Percentiles rank a stretch among this genome's conserved stretches.
phyloP scores from a whole-genome alignment of 1,140 invertebrate species.

The Hylaeus anthracinus region DNA sequence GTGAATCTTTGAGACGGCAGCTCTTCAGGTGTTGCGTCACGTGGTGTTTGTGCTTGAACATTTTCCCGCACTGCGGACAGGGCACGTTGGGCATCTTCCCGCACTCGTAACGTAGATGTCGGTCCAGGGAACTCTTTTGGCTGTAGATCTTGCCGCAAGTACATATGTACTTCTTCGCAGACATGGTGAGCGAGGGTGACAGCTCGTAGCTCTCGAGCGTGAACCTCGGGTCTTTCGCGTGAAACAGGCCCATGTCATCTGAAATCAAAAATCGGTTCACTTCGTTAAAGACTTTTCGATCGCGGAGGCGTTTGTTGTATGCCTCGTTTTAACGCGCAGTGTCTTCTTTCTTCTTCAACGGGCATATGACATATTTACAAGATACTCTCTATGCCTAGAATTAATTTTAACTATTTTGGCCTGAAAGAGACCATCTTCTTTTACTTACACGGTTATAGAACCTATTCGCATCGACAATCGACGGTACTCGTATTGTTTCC shows the following conservation, averaged over 20 bases:
- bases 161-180: conserved; percentile 39
- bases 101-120: conserved; percentile 49
- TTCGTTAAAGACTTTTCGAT: conserved; percentile 5
- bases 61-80: conserved; percentile 73
- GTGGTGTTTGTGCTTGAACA: conserved; percentile 75
- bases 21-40: conserved; percentile 80
- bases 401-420: no score
- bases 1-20: conserved; percentile 66
- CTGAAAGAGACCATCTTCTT: no score
- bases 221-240: not conserved
- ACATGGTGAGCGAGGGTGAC: not conserved
- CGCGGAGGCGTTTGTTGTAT: not conserved
- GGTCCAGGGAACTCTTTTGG: conserved; percentile 49
- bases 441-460: no score
- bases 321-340: not conserved
- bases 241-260: not conserved
- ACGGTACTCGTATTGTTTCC: no score
- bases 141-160: conserved; percentile 48
- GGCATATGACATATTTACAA: not conserved
- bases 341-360: conserved; percentile 14
- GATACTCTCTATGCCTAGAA: not conserved
- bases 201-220: not conserved
- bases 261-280: conserved; percentile 47
- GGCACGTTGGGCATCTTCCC: conserved; percentile 47
- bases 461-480: no score